Conservation (phyloP, 2,888 invertebrate species). For the Ischnus inquisitorius region DNA sequence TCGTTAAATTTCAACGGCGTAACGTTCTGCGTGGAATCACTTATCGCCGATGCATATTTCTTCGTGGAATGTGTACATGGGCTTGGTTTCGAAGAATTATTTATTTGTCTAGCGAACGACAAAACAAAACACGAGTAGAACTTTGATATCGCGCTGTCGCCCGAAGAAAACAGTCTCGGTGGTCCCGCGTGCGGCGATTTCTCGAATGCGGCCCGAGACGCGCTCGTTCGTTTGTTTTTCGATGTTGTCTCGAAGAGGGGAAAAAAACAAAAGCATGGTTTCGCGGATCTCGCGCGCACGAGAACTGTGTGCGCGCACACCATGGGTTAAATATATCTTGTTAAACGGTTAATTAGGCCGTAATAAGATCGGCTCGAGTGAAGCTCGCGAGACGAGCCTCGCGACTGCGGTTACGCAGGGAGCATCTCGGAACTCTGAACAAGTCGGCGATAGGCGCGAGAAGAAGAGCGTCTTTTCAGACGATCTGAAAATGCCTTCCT, state of each 20-base stretch:
- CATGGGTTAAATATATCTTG: conserved; percentile 82
- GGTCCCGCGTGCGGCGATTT: not conserved
- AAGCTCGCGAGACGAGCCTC: conserved; percentile 71
- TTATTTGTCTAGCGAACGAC: conserved; percentile 28
- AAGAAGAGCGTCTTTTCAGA: conserved; percentile 31
- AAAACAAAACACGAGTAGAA: not conserved
- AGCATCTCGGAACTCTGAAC: conserved; percentile 72
- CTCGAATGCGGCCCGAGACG: conserved; percentile 1
- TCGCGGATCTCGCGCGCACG: conserved; percentile 26
- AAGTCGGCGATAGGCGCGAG: conserved; percentile 64
- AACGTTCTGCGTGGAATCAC: not conserved
- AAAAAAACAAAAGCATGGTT: conserved; percentile 49
- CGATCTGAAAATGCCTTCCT: conserved; percentile 5
- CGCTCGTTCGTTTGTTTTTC: conserved; percentile 8
- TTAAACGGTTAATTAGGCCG: conserved; percentile 83
- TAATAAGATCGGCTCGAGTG: conserved; percentile 81
- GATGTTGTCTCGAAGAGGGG: not conserved
- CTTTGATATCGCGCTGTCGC: not conserved
- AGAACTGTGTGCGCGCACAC: conserved; percentile 60
- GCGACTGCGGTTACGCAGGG: conserved; percentile 39
- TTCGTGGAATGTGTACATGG: not conserved
- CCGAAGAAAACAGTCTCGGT: not conserved
- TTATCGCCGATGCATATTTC: conserved; percentile 9
- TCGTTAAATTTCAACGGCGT: not conserved
- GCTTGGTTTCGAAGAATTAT: conserved; percentile 15